Evolutionary conservation across 2,113 vertebrate genomes (phyloP), one percentile per base, ranked within the genome.

Genomic region (Oophaga pumilio): DNA sequence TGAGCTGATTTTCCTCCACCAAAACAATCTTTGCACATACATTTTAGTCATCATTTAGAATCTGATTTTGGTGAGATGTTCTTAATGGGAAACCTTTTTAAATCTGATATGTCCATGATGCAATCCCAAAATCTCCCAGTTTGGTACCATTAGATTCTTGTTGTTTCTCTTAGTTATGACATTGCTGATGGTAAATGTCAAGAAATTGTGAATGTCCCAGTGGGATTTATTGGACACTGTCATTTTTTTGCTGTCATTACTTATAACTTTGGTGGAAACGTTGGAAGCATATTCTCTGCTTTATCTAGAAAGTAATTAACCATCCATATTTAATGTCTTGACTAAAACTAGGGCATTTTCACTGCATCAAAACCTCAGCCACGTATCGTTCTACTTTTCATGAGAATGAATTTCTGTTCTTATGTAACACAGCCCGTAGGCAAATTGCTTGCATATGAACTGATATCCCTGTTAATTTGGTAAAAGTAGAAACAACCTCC

Each of bases 341-440:
- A 76, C 43, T 50, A 50, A 12, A 14, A 50, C 18, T 22, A 2
- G 12, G 68, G 43, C 43, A 76, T 50, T 79, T 78, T 79, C 53
- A 53, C 10, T 57, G n/a, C 24, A 79, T 11, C 52, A 56, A 57
- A 56, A 59, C 18, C 52, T 53, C 20, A 24, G 33, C 33, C 33
- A 43, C 33, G 22, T 78, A 57, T 78, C 49, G 56, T 53, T 79
- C 28, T 13, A 26, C 3, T 57, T 26, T 8, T 57, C 24, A 52
- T 77, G 49, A 77, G 76, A 77, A 77, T 50, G 52, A 80, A 33
- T 33, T 33, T 2, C 78, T 43, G 56, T 9, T 62, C 53, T 80
- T 80, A 80, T 80, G 43, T 15, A 80, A 60, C 26, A 57, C n/a
- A 18, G 56, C 78, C 57, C 60, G 57, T 24, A 80, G 78, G 56